Evolutionary conservation across 2,797 vertebrate genomes (phyloP).

Genomic region (Diplodus puntazzo): DNA sequence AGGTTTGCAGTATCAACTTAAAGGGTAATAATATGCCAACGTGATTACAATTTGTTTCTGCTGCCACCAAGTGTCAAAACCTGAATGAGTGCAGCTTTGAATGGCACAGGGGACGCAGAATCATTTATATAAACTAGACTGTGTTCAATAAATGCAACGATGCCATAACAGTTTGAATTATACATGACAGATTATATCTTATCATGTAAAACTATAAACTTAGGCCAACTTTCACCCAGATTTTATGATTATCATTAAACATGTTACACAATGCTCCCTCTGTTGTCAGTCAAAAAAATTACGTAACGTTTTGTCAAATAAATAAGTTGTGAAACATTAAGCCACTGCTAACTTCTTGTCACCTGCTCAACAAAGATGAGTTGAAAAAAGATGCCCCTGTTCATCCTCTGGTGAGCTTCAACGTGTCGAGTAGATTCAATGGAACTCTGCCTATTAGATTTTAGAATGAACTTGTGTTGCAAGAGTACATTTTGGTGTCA

Average conservation of each 20-base stretch:
- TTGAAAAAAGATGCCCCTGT: neutral
- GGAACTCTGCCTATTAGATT: neutral
- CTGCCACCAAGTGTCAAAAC: too few species aligned
- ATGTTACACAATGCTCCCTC: neutral
- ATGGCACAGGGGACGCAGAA: neutral
- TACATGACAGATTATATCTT: too few species aligned
- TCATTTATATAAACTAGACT: too few species aligned
- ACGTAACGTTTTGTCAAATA: neutral
- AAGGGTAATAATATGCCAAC: neutral
- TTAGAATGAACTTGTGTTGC: neutral
- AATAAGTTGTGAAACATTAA: neutral
- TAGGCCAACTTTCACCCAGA: neutral
- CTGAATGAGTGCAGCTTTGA: too few species aligned
- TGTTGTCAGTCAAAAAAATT: neutral
- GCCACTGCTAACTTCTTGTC: neutral
- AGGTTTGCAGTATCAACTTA: neutral
- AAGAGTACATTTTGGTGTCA: neutral
- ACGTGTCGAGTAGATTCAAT: neutral
- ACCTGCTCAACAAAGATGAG: neutral
- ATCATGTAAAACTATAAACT: too few species aligned
- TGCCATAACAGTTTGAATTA: neutral
- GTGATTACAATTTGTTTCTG: neutral
- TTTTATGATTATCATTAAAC: neutral
- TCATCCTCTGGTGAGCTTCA: neutral
- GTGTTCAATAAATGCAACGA: neutral